Evolutionary conservation across 2,888 invertebrate genomes (phyloP), one percentile per base, ranked within the genome.

Genomic region (Rhamnusium bicolor): DNA sequence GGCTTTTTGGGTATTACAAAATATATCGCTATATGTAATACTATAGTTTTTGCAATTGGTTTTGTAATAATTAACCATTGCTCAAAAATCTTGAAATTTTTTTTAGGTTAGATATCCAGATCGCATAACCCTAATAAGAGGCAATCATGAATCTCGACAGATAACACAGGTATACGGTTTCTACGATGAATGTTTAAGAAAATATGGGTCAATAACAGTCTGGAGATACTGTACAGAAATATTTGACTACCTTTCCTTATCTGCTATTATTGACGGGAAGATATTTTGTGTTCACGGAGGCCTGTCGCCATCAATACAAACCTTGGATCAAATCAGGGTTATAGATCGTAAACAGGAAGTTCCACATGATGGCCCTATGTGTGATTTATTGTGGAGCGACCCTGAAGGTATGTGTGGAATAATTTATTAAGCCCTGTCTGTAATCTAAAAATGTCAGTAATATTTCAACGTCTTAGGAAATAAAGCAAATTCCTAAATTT

Each of bases 171-270:
- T 99, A 5, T 99, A 99, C 88, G 99, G 99, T 6, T 99, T 99
- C 89, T 99, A 99, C 87, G 99, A 99, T 87, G 99, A 99, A 89
- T 99, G 99, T 87, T 90, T 99, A 80, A 92, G 99, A 79, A 99
- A 99, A 90, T 99, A 99, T 89, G 99, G 99, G 56, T 98, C 97
- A 71, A 96, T 98, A 73, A 97, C 97, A 75, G 99, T 99, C 2
- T 99, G 99, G 99, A 93, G 99, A 85, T 98, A 98, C 88, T 99
- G 99, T 90, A 99, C 99, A 76, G 99, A 99, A 90, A 98, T 99
- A 82, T 99, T 99, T 87, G 98, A 99, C 89, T 99, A 98, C 89
- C 90, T 99, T 72, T 98, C 98, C 62, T 89, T 99, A 65, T 98
- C 98, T 1, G 98, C 98, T 6, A 98, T 99, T 79, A 98, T 99